Evolutionary conservation across 35 echinoderm and acorn worm genomes (phyloP), one percentile per base, ranked within the genome.

Genomic region (Stichopus chloronotus): DNA sequence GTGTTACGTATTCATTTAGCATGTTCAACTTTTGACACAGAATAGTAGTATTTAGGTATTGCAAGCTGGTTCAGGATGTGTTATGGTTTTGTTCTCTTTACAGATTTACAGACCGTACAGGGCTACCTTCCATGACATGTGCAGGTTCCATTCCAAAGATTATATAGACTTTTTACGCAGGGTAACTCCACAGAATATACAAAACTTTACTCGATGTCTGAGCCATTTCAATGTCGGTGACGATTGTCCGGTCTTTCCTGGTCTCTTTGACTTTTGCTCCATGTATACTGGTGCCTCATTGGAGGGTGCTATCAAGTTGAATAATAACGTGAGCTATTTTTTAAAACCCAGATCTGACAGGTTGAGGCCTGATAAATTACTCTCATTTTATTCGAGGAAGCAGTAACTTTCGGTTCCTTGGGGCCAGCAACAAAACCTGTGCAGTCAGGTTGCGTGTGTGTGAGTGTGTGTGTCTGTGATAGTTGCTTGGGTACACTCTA

Each of bases 251-350:
- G 97, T 99, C 53, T 99, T 99, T 90, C 97, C 97, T 43, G 97
- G 97, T 79, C 89, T 99, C 7, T 99, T 99, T 95, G 97, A 99
- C 72, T 99, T 99, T 90, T 99, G 97, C 91, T 94, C 97, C 12
- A 99, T 99, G 97, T 99, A 99, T 81, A 99, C 97, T 57, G 97
- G 97, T 30, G 97, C 97, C 43, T 96, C 97, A 6, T 94, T 99
- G 92, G 97, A 99, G 90, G 97, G 94, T 80, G 95, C 97, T 68
- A 95, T 92, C 78, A 99, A 99, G 87, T 79, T 99, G 30, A 99
- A 99, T 69, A 99, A 99, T 83, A 96, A 99, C 88, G 97, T 99
- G 72, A 98, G 97, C 92, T 8, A 60, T 65, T 13, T 55, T 55
- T 7, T 21, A 25, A 17, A 85, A 85, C 82, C 82, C 52, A 85